Conservation (phyloP, 37 sponge, comb jelly and placozoan genomes). For the Chondrosia reniformis region DNA sequence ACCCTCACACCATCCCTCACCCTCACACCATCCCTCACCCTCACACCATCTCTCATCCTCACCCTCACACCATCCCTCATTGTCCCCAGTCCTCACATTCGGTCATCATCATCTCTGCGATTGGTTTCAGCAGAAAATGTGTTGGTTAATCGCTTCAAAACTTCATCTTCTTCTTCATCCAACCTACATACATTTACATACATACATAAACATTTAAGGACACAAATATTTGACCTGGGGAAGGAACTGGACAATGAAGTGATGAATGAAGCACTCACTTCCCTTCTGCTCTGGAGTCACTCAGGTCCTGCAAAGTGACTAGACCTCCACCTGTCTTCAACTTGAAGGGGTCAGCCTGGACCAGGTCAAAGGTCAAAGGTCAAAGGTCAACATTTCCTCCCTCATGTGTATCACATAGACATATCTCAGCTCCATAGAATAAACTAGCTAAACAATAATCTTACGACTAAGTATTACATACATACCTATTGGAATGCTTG, state of each 20-base stretch:
- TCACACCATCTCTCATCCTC: neutral
- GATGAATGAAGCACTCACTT: neutral
- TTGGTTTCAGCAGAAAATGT: constrained; percentile 89
- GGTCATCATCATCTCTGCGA: constrained; percentile 66
- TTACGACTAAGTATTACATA: neutral
- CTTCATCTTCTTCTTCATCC: constrained; percentile 65
- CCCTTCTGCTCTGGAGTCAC: neutral
- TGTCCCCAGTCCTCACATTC: constrained; percentile 59
- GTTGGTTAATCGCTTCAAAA: constrained; percentile 43
- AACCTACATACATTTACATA: no score
- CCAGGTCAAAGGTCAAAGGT: neutral
- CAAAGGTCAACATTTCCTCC: neutral
- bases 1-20: neutral
- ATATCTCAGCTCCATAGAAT: neutral
- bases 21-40: neutral
- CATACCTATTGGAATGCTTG: neutral
- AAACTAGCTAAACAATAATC: neutral
- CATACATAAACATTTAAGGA: no score
- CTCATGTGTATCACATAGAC: neutral
- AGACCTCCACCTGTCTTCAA: constrained; percentile 80
- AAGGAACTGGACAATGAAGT: neutral
- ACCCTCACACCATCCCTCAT: neutral
- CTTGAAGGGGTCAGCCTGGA: constrained; percentile 85
- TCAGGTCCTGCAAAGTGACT: constrained; percentile 47
- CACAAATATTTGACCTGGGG: neutral